Evolutionary conservation across 2,888 invertebrate species (phyloP), one percentile per base, ranked within the genome.

Genomic region (Aphodius sticticus): DNA sequence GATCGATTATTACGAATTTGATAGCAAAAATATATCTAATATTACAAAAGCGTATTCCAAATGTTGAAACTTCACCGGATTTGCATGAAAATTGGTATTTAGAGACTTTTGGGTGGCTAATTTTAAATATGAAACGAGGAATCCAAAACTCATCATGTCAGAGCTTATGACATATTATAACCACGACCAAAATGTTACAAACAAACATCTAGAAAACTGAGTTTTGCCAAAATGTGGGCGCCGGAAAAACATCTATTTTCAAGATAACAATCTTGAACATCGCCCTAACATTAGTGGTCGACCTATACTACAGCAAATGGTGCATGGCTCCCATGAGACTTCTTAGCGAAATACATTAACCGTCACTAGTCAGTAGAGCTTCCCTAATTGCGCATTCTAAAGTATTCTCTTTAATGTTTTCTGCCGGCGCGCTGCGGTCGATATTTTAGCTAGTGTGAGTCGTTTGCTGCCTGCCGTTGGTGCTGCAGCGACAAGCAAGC

Each of bases 331-430:
- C 53, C 53, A 6, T 12, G 53, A 53, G 53, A 12, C 53, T 53
- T 53, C 53, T 53, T 53, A 53, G 53, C 53, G 53, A 53, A 9
- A 53, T 53, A 53, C 53, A 53, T 53, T 53, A 53, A 53, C 2
- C 53, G 4, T 53, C 53, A 53, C 53, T 53, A 53, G 53, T 53
- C 53, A 53, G 53, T 53, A 53, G 53, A 53, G 53, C 53, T 53
- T 5, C 53, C 53, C 53, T 53, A 53, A 53, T 53, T 53, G 53
- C 53, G 53, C 53, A 53, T 53, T 53, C 53, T 53, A 53, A 53
- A 53, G 53, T 53, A 53, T 53, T 53, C 53, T 53, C 53, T 53
- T 53, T 53, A 53, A 53, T 53, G 53, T 53, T 53, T 53, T 53
- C 53, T 53, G 53, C 53, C 3, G 26, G 53, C 1, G 53, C 9